Evolutionary conservation across 2,888 invertebrate genomes (phyloP).

Genomic region (Emmelina monodactyla): DNA sequence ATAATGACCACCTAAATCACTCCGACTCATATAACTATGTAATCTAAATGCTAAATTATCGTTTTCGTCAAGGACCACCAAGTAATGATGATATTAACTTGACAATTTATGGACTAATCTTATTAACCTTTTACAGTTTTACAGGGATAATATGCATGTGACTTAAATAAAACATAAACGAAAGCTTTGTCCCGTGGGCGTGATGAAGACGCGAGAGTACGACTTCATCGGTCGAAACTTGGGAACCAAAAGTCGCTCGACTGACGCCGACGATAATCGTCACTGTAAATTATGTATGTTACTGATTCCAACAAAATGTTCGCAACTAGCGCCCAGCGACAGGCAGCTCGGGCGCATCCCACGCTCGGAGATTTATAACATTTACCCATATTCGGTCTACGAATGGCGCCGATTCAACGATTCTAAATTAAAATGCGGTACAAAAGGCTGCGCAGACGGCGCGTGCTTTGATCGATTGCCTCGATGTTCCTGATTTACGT

Average conservation of each 20-base stretch:
- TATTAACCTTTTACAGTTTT: slow-evolving; percentile 34
- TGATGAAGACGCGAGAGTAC: slow-evolving; percentile 20
- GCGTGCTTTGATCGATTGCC: slow-evolving; percentile 45
- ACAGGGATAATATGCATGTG: slow-evolving; percentile 35
- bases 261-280: neutral
- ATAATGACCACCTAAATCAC: too few relatives aligned
- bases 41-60: neutral
- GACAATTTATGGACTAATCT: slow-evolving; percentile 41
- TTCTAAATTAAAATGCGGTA: slow-evolving; percentile 58
- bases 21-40: too few relatives aligned
- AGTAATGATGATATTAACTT: slow-evolving; percentile 11
- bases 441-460: slow-evolving; percentile 29
- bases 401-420: slow-evolving; percentile 62
- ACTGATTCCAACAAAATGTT: neutral
- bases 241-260: too few relatives aligned
- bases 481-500: slow-evolving; percentile 48
- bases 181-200: slow-evolving; percentile 46
- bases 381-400: slow-evolving; percentile 59
- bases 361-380: slow-evolving; percentile 55
- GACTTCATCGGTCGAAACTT: neutral
- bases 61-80: neutral
- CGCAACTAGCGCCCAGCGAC: slow-evolving; percentile 28
- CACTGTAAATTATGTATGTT: neutral
- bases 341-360: slow-evolving; percentile 37
- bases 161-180: too few relatives aligned